These are phyloP conservation scores for Rhadina sibilatrix DNA, from an alignment of 2,113 vertebrate genomes.

Conservation along the genomic window DNA sequence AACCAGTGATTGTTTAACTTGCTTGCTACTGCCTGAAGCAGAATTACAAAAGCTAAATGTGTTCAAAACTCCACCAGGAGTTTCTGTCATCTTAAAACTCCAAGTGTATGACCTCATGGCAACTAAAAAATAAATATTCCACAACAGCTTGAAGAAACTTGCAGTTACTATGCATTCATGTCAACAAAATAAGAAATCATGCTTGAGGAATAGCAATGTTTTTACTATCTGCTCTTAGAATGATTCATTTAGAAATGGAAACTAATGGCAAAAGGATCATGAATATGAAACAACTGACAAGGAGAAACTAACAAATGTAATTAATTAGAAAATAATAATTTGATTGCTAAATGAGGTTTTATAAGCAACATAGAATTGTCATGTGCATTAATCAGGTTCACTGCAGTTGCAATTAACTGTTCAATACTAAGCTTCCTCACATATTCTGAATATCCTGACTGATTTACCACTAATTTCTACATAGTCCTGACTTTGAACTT, in stretches of 20 bases:
- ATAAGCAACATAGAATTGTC: slow-evolving; percentile 15
- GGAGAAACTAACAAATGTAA: slow-evolving; percentile 25
- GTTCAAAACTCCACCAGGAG: slow-evolving; percentile 47
- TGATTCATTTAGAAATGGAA: neutral
- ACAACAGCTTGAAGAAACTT: slow-evolving; percentile 72
- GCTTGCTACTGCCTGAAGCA: slow-evolving; percentile 72
- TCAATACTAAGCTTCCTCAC: slow-evolving; percentile 50
- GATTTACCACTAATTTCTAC: slow-evolving; percentile 38
- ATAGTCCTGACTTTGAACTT: slow-evolving; percentile 12
- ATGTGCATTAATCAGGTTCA: slow-evolving; percentile 52
- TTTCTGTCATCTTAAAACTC: slow-evolving; percentile 70
- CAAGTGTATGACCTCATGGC: slow-evolving; percentile 51
- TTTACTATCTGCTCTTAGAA: slow-evolving; percentile 8
- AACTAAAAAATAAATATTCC: slow-evolving; percentile 68
- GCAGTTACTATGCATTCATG: slow-evolving; percentile 35
- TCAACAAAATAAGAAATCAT: slow-evolving; percentile 44
- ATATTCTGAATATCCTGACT: slow-evolving; percentile 25
- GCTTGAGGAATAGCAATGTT: neutral
- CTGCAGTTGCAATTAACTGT: slow-evolving; percentile 41
- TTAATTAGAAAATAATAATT: slow-evolving; percentile 68
- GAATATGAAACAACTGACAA: slow-evolving; percentile 25
- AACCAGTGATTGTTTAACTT: slow-evolving; percentile 74
- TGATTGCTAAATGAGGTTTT: slow-evolving; percentile 42
- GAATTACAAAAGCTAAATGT: slow-evolving; percentile 65
- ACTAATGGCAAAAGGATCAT: slow-evolving; percentile 8